Evolutionary conservation across 2,888 invertebrate species (phyloP).

Genomic region (Amphipyra berbera): DNA sequence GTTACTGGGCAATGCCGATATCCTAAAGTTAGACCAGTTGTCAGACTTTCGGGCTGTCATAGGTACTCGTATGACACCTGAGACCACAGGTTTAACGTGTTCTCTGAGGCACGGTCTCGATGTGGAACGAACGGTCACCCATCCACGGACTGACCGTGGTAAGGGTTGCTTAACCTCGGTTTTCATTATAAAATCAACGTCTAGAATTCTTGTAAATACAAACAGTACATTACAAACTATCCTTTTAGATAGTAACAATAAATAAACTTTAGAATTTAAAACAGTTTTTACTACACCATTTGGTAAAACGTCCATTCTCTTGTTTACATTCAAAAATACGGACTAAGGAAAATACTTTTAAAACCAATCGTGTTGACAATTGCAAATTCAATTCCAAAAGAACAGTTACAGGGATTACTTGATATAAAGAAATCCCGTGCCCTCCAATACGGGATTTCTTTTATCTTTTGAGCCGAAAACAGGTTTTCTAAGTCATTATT

Average conservation of each 20-base stretch:
- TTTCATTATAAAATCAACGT: too few species aligned
- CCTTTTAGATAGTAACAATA: not conserved
- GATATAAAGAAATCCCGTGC: not conserved
- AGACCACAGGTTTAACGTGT: too few species aligned
- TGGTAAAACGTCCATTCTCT: constrained; percentile 1
- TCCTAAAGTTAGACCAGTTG: too few species aligned
- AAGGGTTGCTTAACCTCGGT: too few species aligned
- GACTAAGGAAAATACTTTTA: constrained; percentile 1
- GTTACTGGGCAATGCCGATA: too few species aligned
- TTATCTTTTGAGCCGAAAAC: too few species aligned
- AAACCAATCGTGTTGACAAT: constrained; percentile 14
- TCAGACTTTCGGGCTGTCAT: too few species aligned
- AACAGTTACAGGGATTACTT: not conserved
- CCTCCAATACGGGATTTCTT: not conserved
- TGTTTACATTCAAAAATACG: constrained; percentile 1
- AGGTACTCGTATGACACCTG: too few species aligned
- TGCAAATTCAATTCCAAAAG: not conserved
- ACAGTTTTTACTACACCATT: constrained; percentile 7
- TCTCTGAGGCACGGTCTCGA: too few species aligned
- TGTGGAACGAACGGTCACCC: too few species aligned
- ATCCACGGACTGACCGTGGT: too few species aligned
- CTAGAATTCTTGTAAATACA: not conserved
- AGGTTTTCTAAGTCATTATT: too few species aligned
- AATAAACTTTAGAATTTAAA: not conserved
- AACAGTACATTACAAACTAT: not conserved